Base-by-base conservation (phyloP, 2,797 vertebrate species). In the Girardinus metallicus region DNA sequence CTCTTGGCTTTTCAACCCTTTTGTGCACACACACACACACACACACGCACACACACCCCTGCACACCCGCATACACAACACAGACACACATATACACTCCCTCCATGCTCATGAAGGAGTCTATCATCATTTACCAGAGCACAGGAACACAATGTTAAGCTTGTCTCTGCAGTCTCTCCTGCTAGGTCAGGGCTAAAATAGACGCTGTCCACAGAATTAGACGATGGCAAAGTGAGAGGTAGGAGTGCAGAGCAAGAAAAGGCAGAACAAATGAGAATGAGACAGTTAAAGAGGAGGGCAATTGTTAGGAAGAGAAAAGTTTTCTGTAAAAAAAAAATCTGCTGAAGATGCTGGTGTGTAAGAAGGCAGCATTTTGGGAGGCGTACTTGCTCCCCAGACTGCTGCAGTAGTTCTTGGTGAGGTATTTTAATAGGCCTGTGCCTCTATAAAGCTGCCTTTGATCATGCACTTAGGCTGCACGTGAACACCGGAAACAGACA, bases 381-480 rank as follows among this genome's bases (percentile, higher is more conserved):
- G 80, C 18, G 49, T 82, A 70, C 84, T 83, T 57, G 77, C 75
- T 64, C 76, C 80, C 89, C 90, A 93, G 91, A 94, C 92, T 92
- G 87, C 83, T 90, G 91, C 91, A 83, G 93, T 91, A 92, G 94
- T 92, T 89, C 89, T 86, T 92, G 85, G 60, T 2, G 86, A 93
- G 91, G 95, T 94, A 95, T 95, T 95, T 96, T 96, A 95, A 96
- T 88, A 78, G 88, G 90, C 81, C 84, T 86, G 80, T 86, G 86
- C 92, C 88, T 93, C 94, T 86, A 91, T 95, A 94, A 94, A 94
- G 89, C 87, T 74, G 82, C 87, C 90, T 95, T 95, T 96, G 94
- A 95, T 95, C 93, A 81, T 90, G 81, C 77, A 74, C 88, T 91
- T 79, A 79, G 84, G 91, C 83, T 93, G 85, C 88, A 91, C 80